A percentile compares a stretch with the other conserved stretches of the same genome.
Conservation (phyloP, 2,888 invertebrate species). For the Tinea pellionella region DNA sequence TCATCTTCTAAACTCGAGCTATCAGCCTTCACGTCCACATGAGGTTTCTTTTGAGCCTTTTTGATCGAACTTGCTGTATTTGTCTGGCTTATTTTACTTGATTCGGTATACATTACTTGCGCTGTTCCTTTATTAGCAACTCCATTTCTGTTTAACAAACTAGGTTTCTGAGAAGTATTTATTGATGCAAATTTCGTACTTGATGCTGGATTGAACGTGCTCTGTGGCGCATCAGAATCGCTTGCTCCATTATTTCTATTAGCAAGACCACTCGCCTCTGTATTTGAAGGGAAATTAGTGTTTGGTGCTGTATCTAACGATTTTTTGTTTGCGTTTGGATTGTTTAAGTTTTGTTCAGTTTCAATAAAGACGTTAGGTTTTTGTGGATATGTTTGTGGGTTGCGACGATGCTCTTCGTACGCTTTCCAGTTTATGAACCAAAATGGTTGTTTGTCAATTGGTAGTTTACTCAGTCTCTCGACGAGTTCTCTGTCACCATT, state of each 20-base stretch:
- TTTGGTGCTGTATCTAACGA: background rate
- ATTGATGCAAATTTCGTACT: background rate
- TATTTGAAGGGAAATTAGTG: background rate
- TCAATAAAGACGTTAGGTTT: slow-evolving; percentile 38
- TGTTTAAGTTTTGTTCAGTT: background rate
- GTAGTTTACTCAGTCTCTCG: slow-evolving; percentile 73
- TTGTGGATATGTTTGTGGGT: slow-evolving; percentile 46
- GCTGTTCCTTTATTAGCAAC: background rate
- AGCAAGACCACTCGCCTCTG: background rate
- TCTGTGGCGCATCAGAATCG: background rate
- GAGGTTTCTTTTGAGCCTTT: background rate
- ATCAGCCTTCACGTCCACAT: background rate
- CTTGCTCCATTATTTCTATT: background rate
- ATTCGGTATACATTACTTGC: background rate
- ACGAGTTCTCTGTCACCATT: slow-evolving; percentile 72
- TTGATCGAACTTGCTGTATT: background rate
- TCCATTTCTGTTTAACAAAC: background rate
- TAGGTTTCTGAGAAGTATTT: background rate
- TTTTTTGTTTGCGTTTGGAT: background rate
- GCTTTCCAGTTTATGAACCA: slow-evolving; percentile 79
- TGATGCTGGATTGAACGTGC: background rate
- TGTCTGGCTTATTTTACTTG: background rate
- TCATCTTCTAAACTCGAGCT: background rate
- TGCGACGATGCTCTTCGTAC: slow-evolving; percentile 67
- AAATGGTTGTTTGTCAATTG: slow-evolving; percentile 76